A percentile compares a stretch with the other conserved stretches of the same genome.
phyloP scores from a whole-genome alignment of 2,113 vertebrate genomes.

The Brachionichthys hirsutus region DNA sequence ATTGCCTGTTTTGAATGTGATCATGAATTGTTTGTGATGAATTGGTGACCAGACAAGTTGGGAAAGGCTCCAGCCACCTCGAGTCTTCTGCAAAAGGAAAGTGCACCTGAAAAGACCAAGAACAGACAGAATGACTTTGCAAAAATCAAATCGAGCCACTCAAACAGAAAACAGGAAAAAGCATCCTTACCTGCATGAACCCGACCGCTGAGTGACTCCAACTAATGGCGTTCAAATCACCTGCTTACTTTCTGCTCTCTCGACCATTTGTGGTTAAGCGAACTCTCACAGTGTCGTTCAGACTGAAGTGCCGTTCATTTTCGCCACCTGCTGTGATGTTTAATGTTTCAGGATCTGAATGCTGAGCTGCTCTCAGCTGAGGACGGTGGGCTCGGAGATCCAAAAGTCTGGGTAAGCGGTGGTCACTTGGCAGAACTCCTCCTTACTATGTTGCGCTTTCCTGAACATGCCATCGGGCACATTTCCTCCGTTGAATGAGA shows the following conservation, averaged over 20 bases:
- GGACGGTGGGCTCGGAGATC: conserved; percentile 13
- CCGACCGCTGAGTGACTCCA: not conserved
- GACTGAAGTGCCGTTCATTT: conserved; percentile 18
- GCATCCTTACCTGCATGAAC: not conserved
- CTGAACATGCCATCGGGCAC: conserved; percentile 38
- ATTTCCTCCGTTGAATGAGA: conserved; percentile 37
- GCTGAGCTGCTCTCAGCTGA: conserved; percentile 14
- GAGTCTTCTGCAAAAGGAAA: no score
- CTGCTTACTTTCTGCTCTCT: not conserved
- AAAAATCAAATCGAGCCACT: not conserved
- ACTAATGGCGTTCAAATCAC: not conserved
- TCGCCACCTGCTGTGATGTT: conserved; percentile 23
- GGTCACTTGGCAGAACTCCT: conserved; percentile 48
- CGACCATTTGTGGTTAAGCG: not conserved
- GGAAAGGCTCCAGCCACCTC: no score
- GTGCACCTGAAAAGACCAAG: not conserved
- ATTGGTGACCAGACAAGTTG: no score
- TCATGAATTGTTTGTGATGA: no score
- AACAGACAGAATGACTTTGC: not conserved
- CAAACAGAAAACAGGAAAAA: not conserved
- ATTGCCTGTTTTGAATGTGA: no score
- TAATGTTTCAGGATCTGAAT: not conserved
- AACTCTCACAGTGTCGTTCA: conserved; percentile 18
- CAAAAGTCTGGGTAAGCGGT: conserved; percentile 33
- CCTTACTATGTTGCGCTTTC: conserved; percentile 18